Base-by-base conservation (phyloP, 2,113 vertebrate genomes). In the Gavialis gangeticus region DNA sequence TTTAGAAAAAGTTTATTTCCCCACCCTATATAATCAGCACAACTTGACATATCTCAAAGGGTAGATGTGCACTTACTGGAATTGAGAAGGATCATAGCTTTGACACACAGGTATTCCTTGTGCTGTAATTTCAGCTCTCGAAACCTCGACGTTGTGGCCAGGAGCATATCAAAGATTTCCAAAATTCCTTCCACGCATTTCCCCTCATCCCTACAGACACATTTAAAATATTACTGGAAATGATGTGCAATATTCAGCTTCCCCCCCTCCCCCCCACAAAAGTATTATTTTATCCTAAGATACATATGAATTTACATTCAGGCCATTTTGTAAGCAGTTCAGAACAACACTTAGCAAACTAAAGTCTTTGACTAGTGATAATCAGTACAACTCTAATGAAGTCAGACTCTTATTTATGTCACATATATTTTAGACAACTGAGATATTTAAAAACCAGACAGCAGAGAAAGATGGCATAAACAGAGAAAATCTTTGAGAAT, bases 81-180 rank as follows among this genome's bases (percentile, higher is more conserved):
- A 98, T 99, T 99, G 97, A 99, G 99, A 37, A 99, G 99, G 91
- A 99, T 98, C 98, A 99, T 99, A 97, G 99, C 99, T 98, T 99
- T 99, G 95, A 99, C 99, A 90, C 99, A 99, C 67, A 99, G 98
- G 78, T 99, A 99, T 93, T 99, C 99, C 85, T 99, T 99, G 92
- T 99, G 98, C 97, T 99, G 99, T 37, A 99, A 98, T 85, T 99
- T 99, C 95, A 99, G 97, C 97, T 99, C 99, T 15, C 99, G 98
- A 87, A 99, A 99, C 87, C 99, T 98, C 11, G 99, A 99, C 27
- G 99, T 99, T 25, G 99, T 99, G 6, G 99, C 99, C 96, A 99
- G 97, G 57, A 99, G 98, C 99, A 99, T 99, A 98, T 99, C 99
- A 94, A 99, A 99, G 93, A 99, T 99, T 97, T 99, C 99, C 98